Conservation (phyloP, 92 coral and sea anemone species). For the Zoanthus solanderi region DNA sequence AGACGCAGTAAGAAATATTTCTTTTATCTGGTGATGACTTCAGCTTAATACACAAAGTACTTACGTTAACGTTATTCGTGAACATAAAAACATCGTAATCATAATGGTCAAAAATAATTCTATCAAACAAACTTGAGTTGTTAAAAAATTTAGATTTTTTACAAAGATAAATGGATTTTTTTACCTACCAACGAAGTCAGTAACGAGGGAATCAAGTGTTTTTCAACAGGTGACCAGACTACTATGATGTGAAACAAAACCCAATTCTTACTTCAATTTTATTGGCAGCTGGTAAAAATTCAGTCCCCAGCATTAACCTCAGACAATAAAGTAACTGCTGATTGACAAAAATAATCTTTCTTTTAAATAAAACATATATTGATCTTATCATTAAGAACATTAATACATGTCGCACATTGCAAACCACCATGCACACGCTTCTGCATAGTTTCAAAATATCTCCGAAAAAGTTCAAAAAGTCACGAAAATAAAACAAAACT, state of each 20-base stretch:
- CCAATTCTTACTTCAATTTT: background rate
- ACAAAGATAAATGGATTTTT: background rate
- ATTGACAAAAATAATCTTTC: slow-evolving; percentile 46
- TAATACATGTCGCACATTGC: slow-evolving; percentile 21
- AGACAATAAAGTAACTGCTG: slow-evolving; percentile 46
- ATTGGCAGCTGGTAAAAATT: slow-evolving; percentile 15
- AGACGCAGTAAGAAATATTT: background rate
- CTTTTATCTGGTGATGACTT: slow-evolving; percentile 11
- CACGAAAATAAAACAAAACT: slow-evolving; percentile 25
- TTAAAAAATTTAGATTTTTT: background rate
- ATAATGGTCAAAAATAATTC: slow-evolving; percentile 17
- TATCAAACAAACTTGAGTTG: background rate
- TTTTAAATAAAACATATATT: slow-evolving; percentile 37
- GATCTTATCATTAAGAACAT: slow-evolving; percentile 26
- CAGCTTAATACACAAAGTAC: background rate
- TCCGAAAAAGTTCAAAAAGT: slow-evolving; percentile 2
- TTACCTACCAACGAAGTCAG: background rate
- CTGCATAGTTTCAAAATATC: slow-evolving; percentile 32
- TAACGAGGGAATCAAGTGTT: background rate
- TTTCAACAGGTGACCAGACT: background rate
- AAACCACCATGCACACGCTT: background rate
- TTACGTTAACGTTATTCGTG: background rate
- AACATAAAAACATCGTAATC: slow-evolving; percentile 21
- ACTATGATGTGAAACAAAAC: slow-evolving; percentile 8
- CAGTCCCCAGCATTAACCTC: slow-evolving; percentile 30